phyloP scores from a whole-genome alignment of 1,140 invertebrate species.

The Cyphomyrmex costatus region DNA sequence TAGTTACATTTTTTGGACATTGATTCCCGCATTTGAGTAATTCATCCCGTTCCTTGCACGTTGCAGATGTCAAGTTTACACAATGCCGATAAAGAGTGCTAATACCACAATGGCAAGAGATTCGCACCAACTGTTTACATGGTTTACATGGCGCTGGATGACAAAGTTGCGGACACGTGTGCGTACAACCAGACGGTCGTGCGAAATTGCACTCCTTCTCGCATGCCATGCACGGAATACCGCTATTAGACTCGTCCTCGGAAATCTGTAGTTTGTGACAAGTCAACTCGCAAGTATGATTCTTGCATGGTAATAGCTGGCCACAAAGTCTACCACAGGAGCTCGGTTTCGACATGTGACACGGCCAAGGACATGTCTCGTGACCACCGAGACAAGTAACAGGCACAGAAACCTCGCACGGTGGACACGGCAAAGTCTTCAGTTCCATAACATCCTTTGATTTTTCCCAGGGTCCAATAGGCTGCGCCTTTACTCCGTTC shows the following conservation, averaged over 20 bases:
- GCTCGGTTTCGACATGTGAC: constrained; percentile 90
- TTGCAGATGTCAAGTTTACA: constrained; percentile 88
- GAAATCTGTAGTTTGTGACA: constrained; percentile 90
- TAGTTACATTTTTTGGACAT: constrained; percentile 93
- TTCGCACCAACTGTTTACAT: constrained; percentile 91
- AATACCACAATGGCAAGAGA: constrained; percentile 93
- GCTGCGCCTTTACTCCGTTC: constrained; percentile 86
- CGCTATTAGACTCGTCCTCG: constrained; percentile 84
- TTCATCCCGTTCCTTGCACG: constrained; percentile 85
- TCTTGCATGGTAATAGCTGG: constrained; percentile 90
- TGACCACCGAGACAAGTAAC: constrained; percentile 94
- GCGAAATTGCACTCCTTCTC: constrained; percentile 90
- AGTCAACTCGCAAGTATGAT: constrained; percentile 91
- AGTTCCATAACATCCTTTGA: constrained; percentile 89
- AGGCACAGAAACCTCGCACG: constrained; percentile 90
- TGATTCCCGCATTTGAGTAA: constrained; percentile 93
- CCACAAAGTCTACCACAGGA: constrained; percentile 93
- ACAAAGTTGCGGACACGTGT: constrained; percentile 92
- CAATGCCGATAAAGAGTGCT: constrained; percentile 92
- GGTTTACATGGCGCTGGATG: constrained; percentile 91
- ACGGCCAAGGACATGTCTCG: constrained; percentile 92
- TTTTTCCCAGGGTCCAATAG: constrained; percentile 93
- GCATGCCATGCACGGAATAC: constrained; percentile 90
- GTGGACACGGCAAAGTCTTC: constrained; percentile 90
- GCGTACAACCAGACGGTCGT: constrained; percentile 92